These are phyloP conservation scores for Odontomyia ornata DNA, from an alignment of 2,888 invertebrate species.

Conservation along the genomic window DNA sequence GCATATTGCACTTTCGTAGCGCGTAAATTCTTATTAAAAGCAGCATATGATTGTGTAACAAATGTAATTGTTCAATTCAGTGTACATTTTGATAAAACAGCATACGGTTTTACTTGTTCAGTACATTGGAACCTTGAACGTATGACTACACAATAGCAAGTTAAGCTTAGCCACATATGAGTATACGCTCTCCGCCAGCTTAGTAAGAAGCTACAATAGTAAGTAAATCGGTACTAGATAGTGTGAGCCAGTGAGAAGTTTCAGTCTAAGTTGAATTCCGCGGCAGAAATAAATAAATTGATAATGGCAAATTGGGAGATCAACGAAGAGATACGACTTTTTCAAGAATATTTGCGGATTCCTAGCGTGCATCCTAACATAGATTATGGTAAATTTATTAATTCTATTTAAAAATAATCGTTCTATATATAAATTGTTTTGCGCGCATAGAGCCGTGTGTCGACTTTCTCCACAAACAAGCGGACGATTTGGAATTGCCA, in stretches of 20 bases:
- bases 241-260: neutral
- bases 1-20: too few relatives aligned
- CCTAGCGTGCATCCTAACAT: conserved; percentile 88
- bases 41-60: too few relatives aligned
- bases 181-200: neutral
- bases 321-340: conserved; percentile 75
- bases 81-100: too few relatives aligned
- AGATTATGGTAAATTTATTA: conserved; percentile 76
- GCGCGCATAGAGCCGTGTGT: conserved; percentile 71
- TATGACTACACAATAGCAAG: too few relatives aligned
- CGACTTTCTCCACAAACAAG: conserved; percentile 76
- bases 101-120: too few relatives aligned
- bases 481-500: conserved; percentile 73
- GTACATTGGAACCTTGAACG: too few relatives aligned
- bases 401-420: neutral
- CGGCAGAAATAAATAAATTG: neutral
- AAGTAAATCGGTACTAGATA: neutral
- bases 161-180: too few relatives aligned
- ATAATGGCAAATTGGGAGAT: conserved; percentile 59
- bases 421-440: too few relatives aligned
- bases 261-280: neutral
- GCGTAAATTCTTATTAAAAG: too few relatives aligned
- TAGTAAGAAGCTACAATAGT: neutral
- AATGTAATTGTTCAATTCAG: too few relatives aligned
- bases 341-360: conserved; percentile 85